A percentile compares a stretch with the other conserved stretches of the same genome.
These are phyloP conservation scores for Pica pica DNA, from an alignment of 2,113 vertebrate genomes.

Conservation along the genomic window DNA sequence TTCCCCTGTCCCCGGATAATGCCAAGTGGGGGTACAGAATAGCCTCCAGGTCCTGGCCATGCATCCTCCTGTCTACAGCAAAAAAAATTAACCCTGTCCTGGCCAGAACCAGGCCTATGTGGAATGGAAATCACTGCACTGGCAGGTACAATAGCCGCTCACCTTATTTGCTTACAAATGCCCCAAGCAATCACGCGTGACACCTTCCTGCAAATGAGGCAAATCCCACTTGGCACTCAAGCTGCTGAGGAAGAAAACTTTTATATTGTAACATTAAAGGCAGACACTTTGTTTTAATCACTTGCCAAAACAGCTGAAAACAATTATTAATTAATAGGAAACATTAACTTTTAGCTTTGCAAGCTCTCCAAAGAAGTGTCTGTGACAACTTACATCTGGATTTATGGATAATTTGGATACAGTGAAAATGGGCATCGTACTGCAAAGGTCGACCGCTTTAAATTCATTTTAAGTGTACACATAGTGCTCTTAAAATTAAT, in stretches of 20 bases:
- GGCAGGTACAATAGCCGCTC: not conserved
- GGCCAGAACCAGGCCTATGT: not conserved
- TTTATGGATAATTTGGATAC: constrained; percentile 69
- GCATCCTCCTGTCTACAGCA: not conserved
- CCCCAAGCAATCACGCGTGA: not conserved
- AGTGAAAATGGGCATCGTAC: constrained; percentile 43
- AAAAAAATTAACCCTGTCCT: not conserved
- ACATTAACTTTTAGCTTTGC: constrained; percentile 81
- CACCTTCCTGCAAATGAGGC: constrained; percentile 46
- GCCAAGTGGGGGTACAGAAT: not conserved
- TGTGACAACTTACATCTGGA: constrained; percentile 73
- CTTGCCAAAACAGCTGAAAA: constrained; percentile 85
- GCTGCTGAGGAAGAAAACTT: constrained; percentile 55
- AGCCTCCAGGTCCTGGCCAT: not conserved
- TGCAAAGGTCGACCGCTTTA: constrained; percentile 55
- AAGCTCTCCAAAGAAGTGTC: constrained; percentile 68
- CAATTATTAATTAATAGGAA: constrained; percentile 95
- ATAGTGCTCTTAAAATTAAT: constrained; percentile 64
- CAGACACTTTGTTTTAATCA: constrained; percentile 77
- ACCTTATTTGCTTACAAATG: not conserved
- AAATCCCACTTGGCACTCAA: constrained; percentile 15
- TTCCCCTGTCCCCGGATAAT: not conserved
- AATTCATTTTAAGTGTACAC: constrained; percentile 65
- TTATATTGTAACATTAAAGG: constrained; percentile 73
- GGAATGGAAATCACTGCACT: not conserved